These are phyloP conservation scores for Poeciliopsis presidionis DNA, from an alignment of 2,797 vertebrate genomes.

Conservation along the genomic window DNA sequence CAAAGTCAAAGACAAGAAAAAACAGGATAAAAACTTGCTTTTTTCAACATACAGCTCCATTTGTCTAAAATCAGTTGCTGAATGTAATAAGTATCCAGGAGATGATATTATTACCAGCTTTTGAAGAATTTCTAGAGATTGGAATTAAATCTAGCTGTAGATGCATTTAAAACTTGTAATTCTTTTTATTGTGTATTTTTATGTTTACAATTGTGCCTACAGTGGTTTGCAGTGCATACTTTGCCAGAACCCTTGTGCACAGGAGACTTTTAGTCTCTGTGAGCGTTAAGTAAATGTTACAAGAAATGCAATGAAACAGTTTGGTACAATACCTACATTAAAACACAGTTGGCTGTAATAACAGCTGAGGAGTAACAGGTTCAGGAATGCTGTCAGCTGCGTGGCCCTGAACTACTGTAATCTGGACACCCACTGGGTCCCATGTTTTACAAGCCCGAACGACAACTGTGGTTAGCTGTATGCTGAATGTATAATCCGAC, in stretches of 20 bases:
- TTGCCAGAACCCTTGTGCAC: neutral
- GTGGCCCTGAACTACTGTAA: conserved; percentile 60
- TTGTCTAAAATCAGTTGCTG: neutral
- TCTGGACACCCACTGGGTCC: conserved; percentile 59
- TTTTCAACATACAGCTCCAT: neutral
- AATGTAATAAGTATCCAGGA: neutral
- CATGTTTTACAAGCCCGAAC: conserved; percentile 67
- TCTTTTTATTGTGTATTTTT: neutral
- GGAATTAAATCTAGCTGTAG: neutral
- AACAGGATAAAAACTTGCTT: neutral
- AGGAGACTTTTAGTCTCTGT: neutral
- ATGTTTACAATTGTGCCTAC: neutral
- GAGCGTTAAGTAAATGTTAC: neutral
- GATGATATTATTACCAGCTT: neutral
- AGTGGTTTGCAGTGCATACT: neutral
- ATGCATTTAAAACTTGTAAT: neutral
- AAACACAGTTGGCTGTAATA: conserved; percentile 61
- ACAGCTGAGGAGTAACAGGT: conserved; percentile 57
- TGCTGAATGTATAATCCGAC: conserved; percentile 43
- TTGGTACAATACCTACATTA: conserved; percentile 40
- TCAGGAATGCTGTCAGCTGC: conserved; percentile 43
- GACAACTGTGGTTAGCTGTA: conserved; percentile 64
- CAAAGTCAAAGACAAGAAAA: neutral
- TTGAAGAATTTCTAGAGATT: neutral
- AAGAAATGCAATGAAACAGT: neutral